Evolutionary conservation across 1,140 invertebrate genomes (phyloP).

Genomic region (Bombus superbus): DNA sequence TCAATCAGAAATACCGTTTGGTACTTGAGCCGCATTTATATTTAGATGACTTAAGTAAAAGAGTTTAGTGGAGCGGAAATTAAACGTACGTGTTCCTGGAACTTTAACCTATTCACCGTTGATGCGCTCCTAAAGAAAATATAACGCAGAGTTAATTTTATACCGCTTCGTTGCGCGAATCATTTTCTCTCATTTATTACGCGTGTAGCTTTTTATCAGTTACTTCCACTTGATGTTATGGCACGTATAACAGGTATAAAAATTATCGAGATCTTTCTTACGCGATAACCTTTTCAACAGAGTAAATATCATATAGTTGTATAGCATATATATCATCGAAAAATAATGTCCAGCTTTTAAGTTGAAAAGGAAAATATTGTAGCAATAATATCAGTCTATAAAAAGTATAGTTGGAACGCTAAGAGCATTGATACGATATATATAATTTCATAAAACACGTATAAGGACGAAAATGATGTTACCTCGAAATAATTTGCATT

Average conservation of each 20-base stretch:
- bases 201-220: no score
- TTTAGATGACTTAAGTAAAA: background rate
- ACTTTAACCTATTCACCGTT: background rate
- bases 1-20: background rate
- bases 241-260: no score
- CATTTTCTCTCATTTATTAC: no score
- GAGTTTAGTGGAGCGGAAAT: background rate
- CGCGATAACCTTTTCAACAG: no score
- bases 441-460: background rate
- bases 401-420: no score
- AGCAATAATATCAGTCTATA: no score
- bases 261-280: no score
- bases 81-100: background rate
- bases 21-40: background rate
- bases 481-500: background rate
- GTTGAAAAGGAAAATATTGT: background rate
- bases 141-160: background rate
- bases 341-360: background rate
- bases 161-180: background rate
- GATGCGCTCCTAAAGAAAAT: background rate
- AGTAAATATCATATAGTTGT: no score
- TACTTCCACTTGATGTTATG: no score
- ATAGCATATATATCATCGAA: background rate
- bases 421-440: background rate
- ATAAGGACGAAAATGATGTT: background rate